phyloP scores from a whole-genome alignment of 2,888 invertebrate genomes.

The Nephrotoma guestfalica region DNA sequence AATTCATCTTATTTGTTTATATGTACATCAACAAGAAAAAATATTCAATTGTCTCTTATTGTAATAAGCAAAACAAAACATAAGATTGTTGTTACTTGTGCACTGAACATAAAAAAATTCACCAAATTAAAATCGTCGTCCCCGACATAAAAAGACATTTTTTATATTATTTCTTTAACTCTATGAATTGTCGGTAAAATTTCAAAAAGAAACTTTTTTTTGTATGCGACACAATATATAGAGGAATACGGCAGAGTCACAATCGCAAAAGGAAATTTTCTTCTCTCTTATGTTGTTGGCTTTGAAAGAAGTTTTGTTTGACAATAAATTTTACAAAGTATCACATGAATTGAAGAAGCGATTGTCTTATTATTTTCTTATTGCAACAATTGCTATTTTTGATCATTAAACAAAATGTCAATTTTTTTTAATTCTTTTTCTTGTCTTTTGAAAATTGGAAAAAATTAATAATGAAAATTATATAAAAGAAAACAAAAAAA shows the following conservation, averaged over 20 bases:
- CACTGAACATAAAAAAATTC: neutral
- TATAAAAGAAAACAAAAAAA: neutral
- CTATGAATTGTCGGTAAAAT: neutral
- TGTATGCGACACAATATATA: neutral
- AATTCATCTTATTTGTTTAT: neutral
- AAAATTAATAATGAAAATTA: neutral
- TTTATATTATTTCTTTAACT: neutral
- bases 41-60: neutral
- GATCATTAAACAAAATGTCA: neutral
- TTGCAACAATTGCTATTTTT: neutral
- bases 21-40: neutral
- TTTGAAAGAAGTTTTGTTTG: neutral
- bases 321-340: neutral
- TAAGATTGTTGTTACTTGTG: neutral
- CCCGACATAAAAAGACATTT: neutral
- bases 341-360: neutral
- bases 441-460: neutral
- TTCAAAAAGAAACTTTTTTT: neutral
- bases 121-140: neutral
- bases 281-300: neutral
- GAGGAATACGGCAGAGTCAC: neutral
- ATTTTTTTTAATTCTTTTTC: neutral
- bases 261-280: neutral
- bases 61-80: neutral
- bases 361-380: neutral